These are phyloP conservation scores for Trematomus bernacchii DNA, from an alignment of 2,797 vertebrate species.

Conservation along the genomic window DNA sequence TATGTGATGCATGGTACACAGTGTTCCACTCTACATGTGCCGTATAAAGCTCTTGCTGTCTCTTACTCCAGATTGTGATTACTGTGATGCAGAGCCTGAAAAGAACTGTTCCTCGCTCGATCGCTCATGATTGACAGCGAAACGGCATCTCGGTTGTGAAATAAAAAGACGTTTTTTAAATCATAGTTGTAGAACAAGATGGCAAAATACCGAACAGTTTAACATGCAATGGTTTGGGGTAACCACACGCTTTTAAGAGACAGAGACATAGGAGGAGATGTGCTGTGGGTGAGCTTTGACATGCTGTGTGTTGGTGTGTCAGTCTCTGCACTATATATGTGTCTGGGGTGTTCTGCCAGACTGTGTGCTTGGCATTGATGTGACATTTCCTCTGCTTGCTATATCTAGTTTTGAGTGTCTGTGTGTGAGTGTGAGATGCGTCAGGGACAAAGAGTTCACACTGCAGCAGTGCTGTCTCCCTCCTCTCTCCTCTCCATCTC, in stretches of 20 bases:
- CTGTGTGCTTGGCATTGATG: constrained; percentile 47
- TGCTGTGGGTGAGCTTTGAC: constrained; percentile 17
- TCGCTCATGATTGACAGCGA: not conserved
- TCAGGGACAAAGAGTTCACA: constrained; percentile 75
- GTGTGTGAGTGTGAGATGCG: constrained; percentile 40
- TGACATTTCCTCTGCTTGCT: constrained; percentile 54
- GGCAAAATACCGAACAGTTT: not conserved
- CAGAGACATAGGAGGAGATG: constrained; percentile 3
- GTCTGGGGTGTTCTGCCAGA: constrained; percentile 43
- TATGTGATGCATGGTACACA: not conserved
- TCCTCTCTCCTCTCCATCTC: constrained; percentile 38
- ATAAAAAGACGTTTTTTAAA: not conserved
- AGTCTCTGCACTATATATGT: not conserved
- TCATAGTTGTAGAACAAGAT: not conserved
- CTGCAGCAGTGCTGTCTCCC: constrained; percentile 70
- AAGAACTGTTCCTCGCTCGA: not conserved
- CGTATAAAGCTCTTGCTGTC: not conserved
- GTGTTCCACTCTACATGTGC: not conserved
- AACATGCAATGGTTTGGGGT: constrained; percentile 12
- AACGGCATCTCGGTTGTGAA: not conserved
- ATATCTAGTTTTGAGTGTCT: constrained; percentile 52
- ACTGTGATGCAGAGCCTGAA: not conserved
- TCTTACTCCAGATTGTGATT: no score
- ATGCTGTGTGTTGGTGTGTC: not conserved
- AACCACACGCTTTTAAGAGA: not conserved